A percentile compares a stretch with the other conserved stretches of the same genome.
phyloP scores from a whole-genome alignment of 2,888 invertebrate species.

The Pteria penguin region DNA sequence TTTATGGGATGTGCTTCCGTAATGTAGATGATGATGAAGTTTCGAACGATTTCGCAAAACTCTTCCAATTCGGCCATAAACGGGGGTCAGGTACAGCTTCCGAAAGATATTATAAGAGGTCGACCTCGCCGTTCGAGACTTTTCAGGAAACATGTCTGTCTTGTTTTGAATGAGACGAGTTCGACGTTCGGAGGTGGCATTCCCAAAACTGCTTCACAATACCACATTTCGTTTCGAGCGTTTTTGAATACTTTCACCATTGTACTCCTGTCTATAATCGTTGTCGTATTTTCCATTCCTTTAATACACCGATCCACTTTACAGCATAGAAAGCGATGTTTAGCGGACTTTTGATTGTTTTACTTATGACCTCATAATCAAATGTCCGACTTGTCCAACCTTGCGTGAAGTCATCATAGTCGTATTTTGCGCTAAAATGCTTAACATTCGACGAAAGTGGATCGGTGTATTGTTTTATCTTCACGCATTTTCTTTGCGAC shows the following conservation, averaged over 20 bases:
- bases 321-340: too few species aligned
- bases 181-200: neutral
- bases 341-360: too few species aligned
- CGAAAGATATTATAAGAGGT: neutral
- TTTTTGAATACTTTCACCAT: neutral
- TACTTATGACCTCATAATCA: too few species aligned
- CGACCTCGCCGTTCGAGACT: neutral
- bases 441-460: too few species aligned
- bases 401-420: too few species aligned
- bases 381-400: too few species aligned
- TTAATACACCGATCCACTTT: too few species aligned
- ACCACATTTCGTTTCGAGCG: neutral
- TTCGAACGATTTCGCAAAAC: constrained; percentile 43
- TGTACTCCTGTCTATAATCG: neutral
- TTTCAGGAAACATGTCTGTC: neutral
- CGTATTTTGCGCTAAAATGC: too few species aligned
- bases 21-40: constrained; percentile 51
- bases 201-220: neutral
- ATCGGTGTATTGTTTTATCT: too few species aligned
- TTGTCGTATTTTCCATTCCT: neutral
- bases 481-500: too few species aligned
- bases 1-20: constrained; percentile 38
- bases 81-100: neutral
- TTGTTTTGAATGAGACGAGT: neutral
- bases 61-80: neutral